These are phyloP conservation scores for Mormyrops attenuatus DNA, from an alignment of 2,797 vertebrate genomes.

Conservation along the genomic window DNA sequence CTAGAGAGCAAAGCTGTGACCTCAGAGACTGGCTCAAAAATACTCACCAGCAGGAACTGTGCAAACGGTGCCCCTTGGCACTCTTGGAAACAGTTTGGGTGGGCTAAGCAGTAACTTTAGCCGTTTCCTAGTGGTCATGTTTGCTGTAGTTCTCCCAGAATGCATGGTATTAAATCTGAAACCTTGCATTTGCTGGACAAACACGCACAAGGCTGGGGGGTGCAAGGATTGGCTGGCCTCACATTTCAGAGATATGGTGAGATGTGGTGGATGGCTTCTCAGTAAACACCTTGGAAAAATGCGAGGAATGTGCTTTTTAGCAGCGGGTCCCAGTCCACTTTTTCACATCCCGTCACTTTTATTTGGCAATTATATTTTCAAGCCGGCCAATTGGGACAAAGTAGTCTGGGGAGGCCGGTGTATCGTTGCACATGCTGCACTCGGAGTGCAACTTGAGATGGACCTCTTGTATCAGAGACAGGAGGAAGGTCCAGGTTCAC, in stretches of 20 bases:
- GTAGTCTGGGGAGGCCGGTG: background rate
- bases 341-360: background rate
- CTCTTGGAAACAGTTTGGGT: slow-evolving; percentile 57
- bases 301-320: slow-evolving; percentile 4
- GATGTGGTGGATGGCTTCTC: slow-evolving; percentile 40
- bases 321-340: background rate
- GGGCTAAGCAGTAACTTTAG: slow-evolving; percentile 43
- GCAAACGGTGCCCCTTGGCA: background rate
- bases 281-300: slow-evolving; percentile 21
- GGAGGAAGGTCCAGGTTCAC: background rate
- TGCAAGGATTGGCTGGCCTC: slow-evolving; percentile 45
- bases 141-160: slow-evolving; percentile 38
- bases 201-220: slow-evolving; percentile 34
- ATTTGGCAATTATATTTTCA: slow-evolving; percentile 8
- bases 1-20: slow-evolving; percentile 35
- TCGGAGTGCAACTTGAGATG: background rate
- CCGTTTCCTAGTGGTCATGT: slow-evolving; percentile 32
- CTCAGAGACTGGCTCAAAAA: background rate
- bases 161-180: slow-evolving; percentile 62
- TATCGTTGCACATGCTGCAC: background rate
- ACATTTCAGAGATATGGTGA: slow-evolving; percentile 27
- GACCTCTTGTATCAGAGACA: slow-evolving; percentile 44
- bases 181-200: slow-evolving; percentile 55
- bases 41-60: background rate
- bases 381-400: background rate